Conservation (phyloP, 2,888 invertebrate genomes). For the Quadroppia sp. region DNA sequence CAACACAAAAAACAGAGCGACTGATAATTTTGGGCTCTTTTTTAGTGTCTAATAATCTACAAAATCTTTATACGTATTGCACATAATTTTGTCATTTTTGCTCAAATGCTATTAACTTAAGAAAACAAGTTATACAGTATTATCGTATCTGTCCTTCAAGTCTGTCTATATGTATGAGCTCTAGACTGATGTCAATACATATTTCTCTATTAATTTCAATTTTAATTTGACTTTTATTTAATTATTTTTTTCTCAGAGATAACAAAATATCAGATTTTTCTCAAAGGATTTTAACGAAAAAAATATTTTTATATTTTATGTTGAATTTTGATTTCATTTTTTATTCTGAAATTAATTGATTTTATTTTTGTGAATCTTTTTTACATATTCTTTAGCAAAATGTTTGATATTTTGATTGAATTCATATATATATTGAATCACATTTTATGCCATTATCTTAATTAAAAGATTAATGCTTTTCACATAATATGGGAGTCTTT, state of each 20-base stretch:
- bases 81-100: constrained; percentile 20
- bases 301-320: not conserved
- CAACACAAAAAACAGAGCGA: not conserved
- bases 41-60: constrained; percentile 2
- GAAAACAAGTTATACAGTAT: constrained; percentile 21
- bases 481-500: not conserved
- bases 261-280: constrained; percentile 26
- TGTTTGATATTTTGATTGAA: not conserved
- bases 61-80: constrained; percentile 24
- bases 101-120: not conserved
- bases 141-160: not conserved
- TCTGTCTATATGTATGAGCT: not conserved
- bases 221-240: constrained; percentile 11
- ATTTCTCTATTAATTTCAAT: not conserved
- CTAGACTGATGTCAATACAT: constrained; percentile 24
- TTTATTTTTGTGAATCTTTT: not conserved
- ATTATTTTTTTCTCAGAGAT: not conserved
- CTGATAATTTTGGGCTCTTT: constrained; percentile 16
- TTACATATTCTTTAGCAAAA: not conserved
- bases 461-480: constrained; percentile 32
- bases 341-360: not conserved
- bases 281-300: not conserved
- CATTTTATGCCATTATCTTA: constrained; percentile 21
- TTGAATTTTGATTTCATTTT: not conserved
- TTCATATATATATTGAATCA: not conserved